These are phyloP conservation scores for Siderastrea radians DNA, from an alignment of 92 coral and sea anemone genomes.

Conservation along the genomic window DNA sequence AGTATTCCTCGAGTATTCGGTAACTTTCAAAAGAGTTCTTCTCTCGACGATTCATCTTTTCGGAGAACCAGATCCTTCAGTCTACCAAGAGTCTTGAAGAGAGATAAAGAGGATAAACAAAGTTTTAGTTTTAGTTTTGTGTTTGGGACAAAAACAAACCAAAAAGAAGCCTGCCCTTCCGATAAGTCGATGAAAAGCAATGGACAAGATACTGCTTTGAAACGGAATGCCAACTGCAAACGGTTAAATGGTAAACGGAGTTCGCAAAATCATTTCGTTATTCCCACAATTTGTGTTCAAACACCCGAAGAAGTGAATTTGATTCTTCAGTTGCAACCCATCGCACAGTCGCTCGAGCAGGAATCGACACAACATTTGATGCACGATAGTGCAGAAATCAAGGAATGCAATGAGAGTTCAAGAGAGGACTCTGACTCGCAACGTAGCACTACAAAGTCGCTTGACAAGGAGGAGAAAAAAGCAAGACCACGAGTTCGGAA, in stretches of 20 bases:
- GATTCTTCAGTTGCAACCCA: background rate
- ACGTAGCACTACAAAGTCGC: background rate
- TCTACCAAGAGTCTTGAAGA: constrained; percentile 14
- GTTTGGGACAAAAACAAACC: constrained; percentile 28
- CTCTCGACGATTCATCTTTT: background rate
- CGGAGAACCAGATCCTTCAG: constrained; percentile 31
- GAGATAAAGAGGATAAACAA: constrained; percentile 6
- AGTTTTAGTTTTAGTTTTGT: constrained; percentile 1
- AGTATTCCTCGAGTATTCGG: constrained; percentile 6
- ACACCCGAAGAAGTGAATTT: constrained; percentile 33
- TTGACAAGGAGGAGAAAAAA: background rate
- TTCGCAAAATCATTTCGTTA: background rate
- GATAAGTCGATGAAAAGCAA: background rate
- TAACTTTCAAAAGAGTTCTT: constrained; percentile 11
- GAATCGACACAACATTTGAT: background rate
- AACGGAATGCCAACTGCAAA: background rate
- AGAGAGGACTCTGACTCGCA: no score
- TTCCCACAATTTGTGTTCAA: constrained; percentile 45
- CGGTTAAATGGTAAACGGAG: background rate
- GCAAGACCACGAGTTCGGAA: background rate
- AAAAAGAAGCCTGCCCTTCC: background rate
- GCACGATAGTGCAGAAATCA: background rate
- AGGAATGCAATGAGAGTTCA: constrained; percentile 2
- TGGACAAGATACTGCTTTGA: background rate
- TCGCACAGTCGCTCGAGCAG: background rate